phyloP scores from a whole-genome alignment of 2,888 invertebrate species.

The Heliconius ismenius region DNA sequence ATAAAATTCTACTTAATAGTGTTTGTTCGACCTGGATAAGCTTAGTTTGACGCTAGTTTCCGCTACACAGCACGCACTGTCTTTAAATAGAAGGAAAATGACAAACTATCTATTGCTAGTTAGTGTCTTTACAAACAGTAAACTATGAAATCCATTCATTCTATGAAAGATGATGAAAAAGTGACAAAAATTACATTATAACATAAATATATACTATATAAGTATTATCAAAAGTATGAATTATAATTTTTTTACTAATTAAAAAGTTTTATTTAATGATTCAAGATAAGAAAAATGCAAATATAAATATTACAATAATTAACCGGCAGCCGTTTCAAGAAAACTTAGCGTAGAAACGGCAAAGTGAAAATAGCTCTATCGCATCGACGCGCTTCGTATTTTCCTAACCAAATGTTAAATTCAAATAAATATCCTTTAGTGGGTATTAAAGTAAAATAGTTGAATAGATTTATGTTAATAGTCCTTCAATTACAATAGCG shows the following conservation, averaged over 20 bases:
- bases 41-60: background rate
- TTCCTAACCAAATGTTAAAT: background rate
- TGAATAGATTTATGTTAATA: conserved; percentile 17
- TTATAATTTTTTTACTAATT: too few species aligned
- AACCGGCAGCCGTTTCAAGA: background rate
- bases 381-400: background rate
- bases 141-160: too few species aligned
- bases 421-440: background rate
- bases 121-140: too few species aligned
- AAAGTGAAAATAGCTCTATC: background rate
- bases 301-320: background rate
- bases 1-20: conserved; percentile 5
- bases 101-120: background rate
- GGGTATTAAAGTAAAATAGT: background rate
- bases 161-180: background rate
- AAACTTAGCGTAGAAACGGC: background rate
- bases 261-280: background rate
- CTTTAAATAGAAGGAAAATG: conserved; percentile 1
- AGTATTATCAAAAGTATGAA: too few species aligned
- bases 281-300: background rate
- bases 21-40: background rate
- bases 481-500: conserved; percentile 27
- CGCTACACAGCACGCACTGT: background rate
- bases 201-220: too few species aligned
- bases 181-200: background rate